Evolutionary conservation across 1,140 invertebrate species (phyloP).

Genomic region (Himalopsyche phryganea): DNA sequence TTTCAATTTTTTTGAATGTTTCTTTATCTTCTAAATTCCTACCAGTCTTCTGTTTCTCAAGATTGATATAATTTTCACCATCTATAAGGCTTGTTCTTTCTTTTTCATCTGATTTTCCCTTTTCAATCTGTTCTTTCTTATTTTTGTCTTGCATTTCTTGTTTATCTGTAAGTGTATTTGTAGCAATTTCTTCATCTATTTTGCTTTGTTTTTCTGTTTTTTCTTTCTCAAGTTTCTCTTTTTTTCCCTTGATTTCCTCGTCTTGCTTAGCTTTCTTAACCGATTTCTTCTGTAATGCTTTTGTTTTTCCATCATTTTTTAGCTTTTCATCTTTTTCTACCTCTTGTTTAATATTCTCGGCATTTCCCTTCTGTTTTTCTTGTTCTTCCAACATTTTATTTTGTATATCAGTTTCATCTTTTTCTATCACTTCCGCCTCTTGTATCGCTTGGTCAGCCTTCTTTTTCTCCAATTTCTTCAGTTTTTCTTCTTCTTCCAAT

Average conservation of each 20-base stretch:
- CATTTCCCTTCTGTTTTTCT: slow-evolving; percentile 3
- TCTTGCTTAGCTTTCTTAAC: slow-evolving; percentile 35
- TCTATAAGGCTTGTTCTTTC: no score
- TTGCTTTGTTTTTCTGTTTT: slow-evolving; percentile 15
- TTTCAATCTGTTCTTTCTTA: slow-evolving; percentile 12
- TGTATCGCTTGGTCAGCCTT: neutral
- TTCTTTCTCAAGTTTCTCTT: slow-evolving; percentile 28
- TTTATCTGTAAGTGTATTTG: slow-evolving; percentile 22
- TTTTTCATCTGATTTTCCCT: slow-evolving; percentile 27
- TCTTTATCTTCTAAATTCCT: slow-evolving; percentile 30
- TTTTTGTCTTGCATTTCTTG: slow-evolving; percentile 2
- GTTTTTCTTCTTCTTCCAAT: slow-evolving; percentile 9
- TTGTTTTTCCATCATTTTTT: slow-evolving; percentile 24
- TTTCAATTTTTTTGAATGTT: slow-evolving; percentile 24
- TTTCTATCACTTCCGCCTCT: neutral
- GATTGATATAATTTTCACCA: slow-evolving; percentile 2
- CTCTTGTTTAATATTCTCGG: neutral
- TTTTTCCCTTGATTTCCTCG: slow-evolving; percentile 22
- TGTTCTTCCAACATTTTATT: neutral
- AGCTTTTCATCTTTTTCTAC: slow-evolving; percentile 18
- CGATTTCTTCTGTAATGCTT: slow-evolving; percentile 37
- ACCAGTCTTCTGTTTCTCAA: slow-evolving; percentile 11
- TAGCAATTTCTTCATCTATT: slow-evolving; percentile 22
- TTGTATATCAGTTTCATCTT: neutral
- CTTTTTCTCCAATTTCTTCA: neutral